Evolutionary conservation across 2,113 vertebrate genomes (phyloP), one percentile per base, ranked within the genome.

Genomic region (Dissostichus mawsoni): DNA sequence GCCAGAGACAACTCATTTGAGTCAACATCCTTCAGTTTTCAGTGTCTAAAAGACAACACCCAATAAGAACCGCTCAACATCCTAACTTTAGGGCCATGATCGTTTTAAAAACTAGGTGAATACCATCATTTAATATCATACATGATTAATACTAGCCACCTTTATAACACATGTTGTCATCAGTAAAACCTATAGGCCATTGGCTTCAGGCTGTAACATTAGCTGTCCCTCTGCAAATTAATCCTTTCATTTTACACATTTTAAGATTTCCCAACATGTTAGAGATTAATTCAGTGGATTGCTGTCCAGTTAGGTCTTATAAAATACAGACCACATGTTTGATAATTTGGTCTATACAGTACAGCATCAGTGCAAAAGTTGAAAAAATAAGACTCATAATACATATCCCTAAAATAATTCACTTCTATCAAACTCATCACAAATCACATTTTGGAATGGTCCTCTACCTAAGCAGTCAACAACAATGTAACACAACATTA

Each of bases 351-450:
- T 82, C 64, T 17, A 25, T n/a, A 74, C 41, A 74, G 51, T 78
- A 69, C 57, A 83, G 48, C 44, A 67, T 81, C 52, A 76, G 77
- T 86, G 67, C 78, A 78, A 78, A 81, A 63, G 20, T 17, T 51
- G 53, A 36, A 59, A 72, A 70, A 73, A 69, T 8, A 56, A 74
- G 20, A 70, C 66, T 45, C 36, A 33, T 69, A 68, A 64, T 14
- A 84, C 36, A 72, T 70, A 74, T 29, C 67, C 12, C 18, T 52
- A 47, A 58, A 48, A 48, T 44, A 71, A 71, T 77, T 14, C 18
- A 69, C n/a, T 68, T 73, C 52, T 41, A 18, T 44, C 53, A 69
- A 75, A 56, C 65, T 78, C 14, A 66, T 77, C 69, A 70, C 74
- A 77, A 25, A 70, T 59, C 64, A 87, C 69, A 87, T 62, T 83